Evolutionary conservation across 2,113 vertebrate genomes (phyloP).

Genomic region (Piprites chloris): DNA sequence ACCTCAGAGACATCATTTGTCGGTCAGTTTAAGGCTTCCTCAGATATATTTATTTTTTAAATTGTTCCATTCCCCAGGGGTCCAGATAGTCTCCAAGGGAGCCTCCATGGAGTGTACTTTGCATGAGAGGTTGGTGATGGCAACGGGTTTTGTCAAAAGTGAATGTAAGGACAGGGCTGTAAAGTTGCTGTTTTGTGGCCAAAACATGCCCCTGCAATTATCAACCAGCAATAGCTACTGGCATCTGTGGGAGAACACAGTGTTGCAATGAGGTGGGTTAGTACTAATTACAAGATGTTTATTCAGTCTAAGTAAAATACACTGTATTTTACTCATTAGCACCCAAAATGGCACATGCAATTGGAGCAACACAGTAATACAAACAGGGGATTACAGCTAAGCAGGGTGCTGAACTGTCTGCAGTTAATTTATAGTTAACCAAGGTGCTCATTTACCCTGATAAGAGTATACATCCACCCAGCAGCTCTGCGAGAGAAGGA

Average conservation of each 20-base stretch:
- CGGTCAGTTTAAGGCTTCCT: background rate
- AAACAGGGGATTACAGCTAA: conserved; percentile 6
- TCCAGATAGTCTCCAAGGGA: background rate
- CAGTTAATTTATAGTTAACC: conserved; percentile 10
- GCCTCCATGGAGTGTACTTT: background rate
- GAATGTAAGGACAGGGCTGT: background rate
- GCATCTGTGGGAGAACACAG: background rate
- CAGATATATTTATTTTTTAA: background rate
- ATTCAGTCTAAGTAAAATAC: background rate
- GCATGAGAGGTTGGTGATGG: background rate
- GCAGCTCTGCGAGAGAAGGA: background rate
- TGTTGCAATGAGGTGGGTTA: background rate
- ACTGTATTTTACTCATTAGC: conserved; percentile 19
- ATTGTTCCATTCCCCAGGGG: background rate
- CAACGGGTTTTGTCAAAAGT: background rate
- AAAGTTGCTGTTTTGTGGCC: background rate
- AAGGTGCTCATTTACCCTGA: background rate
- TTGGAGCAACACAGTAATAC: background rate
- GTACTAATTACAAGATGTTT: conserved; percentile 4
- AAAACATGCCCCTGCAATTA: background rate
- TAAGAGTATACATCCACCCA: background rate
- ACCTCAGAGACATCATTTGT: background rate
- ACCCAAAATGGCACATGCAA: conserved; percentile 9
- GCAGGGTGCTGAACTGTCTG: background rate
- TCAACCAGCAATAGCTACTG: background rate